Conservation (phyloP, 2,113 vertebrate species). For the Datnioides undecimradiatus region DNA sequence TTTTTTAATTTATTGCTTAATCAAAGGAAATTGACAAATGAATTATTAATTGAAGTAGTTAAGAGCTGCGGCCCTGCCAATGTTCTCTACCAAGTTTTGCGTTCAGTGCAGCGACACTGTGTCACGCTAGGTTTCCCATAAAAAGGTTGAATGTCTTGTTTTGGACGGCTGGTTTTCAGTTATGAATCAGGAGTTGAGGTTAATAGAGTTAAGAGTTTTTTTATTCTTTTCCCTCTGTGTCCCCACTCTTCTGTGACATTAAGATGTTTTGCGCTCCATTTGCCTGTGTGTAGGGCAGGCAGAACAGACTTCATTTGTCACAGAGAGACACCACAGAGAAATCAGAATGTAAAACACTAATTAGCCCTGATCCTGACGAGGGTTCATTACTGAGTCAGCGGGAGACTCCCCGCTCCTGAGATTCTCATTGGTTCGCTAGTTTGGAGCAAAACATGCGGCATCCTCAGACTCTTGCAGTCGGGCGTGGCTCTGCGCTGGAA, state of each 20-base stretch:
- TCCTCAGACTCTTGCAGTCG: neutral
- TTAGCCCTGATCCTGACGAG: slow-evolving; percentile 73
- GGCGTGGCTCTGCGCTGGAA: slow-evolving; percentile 9
- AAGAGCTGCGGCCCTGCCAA: neutral
- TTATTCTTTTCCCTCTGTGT: slow-evolving; percentile 30
- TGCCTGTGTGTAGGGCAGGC: slow-evolving; percentile 48
- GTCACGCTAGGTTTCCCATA: neutral
- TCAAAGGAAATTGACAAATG: neutral
- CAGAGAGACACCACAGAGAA: slow-evolving; percentile 68
- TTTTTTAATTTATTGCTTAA: neutral
- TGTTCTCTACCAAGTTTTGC: neutral
- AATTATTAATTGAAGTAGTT: neutral
- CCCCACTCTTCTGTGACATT: slow-evolving; percentile 61
- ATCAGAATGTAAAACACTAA: slow-evolving; percentile 79
- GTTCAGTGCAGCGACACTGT: neutral
- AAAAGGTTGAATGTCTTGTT: slow-evolving; percentile 5
- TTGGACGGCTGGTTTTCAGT: slow-evolving; percentile 3
- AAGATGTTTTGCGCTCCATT: slow-evolving; percentile 67
- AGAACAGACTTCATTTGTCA: slow-evolving; percentile 71
- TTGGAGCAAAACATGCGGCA: slow-evolving; percentile 8
- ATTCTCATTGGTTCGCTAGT: slow-evolving; percentile 52
- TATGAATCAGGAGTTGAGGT: slow-evolving; percentile 31
- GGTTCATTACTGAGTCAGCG: slow-evolving; percentile 72
- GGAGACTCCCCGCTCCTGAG: slow-evolving; percentile 40
- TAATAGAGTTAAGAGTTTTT: slow-evolving; percentile 58